phyloP scores from a whole-genome alignment of 2,797 vertebrate species.

The Borostomias antarcticus region DNA sequence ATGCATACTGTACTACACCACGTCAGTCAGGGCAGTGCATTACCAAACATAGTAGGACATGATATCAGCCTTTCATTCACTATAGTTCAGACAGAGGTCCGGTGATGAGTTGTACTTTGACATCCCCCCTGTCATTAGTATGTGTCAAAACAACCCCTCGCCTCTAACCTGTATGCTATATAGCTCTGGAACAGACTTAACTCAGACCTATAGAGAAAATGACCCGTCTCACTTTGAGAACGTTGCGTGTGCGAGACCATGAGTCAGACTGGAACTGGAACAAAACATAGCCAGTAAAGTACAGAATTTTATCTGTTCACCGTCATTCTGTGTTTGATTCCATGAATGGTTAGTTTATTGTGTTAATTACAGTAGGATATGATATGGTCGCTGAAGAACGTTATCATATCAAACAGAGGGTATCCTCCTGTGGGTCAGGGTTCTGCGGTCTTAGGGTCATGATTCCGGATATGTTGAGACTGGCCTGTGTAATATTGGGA shows the following conservation, averaged over 20 bases:
- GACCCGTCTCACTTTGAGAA: background rate
- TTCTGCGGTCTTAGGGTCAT: constrained; percentile 28
- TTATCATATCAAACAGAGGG: too few species aligned
- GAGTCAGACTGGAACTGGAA: background rate
- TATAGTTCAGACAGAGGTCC: constrained; percentile 17
- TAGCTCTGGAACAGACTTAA: background rate
- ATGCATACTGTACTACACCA: too few species aligned
- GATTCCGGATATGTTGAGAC: constrained; percentile 48
- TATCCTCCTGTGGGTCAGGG: background rate
- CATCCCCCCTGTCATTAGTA: constrained; percentile 28
- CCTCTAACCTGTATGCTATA: constrained; percentile 1
- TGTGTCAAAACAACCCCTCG: constrained; percentile 35
- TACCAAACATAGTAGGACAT: background rate
- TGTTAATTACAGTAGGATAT: too few species aligned
- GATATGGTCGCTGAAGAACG: too few species aligned
- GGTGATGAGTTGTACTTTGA: constrained; percentile 10
- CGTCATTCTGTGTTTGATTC: too few species aligned
- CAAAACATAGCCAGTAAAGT: background rate
- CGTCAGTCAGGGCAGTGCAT: background rate
- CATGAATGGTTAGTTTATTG: too few species aligned
- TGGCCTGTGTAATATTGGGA: background rate
- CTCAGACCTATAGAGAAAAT: background rate
- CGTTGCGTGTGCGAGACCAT: background rate
- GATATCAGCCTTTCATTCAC: background rate
- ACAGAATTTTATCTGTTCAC: too few species aligned